phyloP scores from a whole-genome alignment of 2,888 invertebrate genomes.

The Diadegma fenestrale region DNA sequence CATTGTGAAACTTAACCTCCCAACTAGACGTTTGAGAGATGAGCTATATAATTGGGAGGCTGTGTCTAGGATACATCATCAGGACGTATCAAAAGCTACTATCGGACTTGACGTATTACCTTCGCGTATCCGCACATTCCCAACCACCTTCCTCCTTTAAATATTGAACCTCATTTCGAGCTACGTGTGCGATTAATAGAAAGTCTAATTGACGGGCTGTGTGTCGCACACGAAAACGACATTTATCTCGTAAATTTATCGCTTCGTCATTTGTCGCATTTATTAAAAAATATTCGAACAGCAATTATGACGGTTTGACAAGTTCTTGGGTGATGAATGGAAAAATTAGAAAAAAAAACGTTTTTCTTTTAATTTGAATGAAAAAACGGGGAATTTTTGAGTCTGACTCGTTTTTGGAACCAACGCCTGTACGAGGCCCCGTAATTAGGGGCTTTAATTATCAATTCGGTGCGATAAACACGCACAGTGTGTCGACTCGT shows the following conservation, averaged over 20 bases:
- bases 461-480: too few species aligned
- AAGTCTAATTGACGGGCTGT: not conserved
- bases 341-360: too few species aligned
- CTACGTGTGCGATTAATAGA: slow-evolving; percentile 12
- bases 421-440: too few species aligned
- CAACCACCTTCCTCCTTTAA: slow-evolving; percentile 9
- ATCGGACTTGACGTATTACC: slow-evolving; percentile 45
- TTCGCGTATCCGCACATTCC: not conserved
- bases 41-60: slow-evolving; percentile 14
- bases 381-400: too few species aligned
- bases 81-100: slow-evolving; percentile 35
- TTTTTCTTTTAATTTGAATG: too few species aligned
- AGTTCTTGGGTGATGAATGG: not conserved
- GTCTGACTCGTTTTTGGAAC: too few species aligned
- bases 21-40: slow-evolving; percentile 40
- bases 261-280: not conserved
- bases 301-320: not conserved
- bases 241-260: too few species aligned
- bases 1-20: slow-evolving; percentile 47
- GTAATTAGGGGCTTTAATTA: too few species aligned
- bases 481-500: too few species aligned
- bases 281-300: not conserved
- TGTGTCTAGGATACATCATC: slow-evolving; percentile 41
- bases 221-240: not conserved
- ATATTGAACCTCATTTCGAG: slow-evolving; percentile 47